A percentile compares a stretch with the other conserved stretches of the same genome.
Evolutionary conservation across 2,888 invertebrate species (phyloP).

Genomic region (Watsonalla cultraria): DNA sequence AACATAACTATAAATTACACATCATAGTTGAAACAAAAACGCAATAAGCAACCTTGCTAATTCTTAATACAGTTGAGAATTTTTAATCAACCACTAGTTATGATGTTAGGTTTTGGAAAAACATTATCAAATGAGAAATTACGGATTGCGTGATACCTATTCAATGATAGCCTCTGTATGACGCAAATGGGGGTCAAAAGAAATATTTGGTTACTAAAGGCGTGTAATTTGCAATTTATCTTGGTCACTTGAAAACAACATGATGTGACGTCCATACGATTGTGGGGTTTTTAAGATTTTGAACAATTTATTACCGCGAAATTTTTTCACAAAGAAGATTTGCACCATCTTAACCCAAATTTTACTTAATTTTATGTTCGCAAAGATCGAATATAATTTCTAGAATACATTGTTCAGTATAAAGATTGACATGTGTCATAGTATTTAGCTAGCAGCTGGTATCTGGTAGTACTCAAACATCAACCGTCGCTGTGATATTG

Average conservation of each 20-base stretch:
- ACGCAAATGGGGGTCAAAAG: conserved; percentile 43
- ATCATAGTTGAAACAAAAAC: too few species aligned
- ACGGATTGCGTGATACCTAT: conserved; percentile 11
- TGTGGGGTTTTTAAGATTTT: conserved; percentile 10
- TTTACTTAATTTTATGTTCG: too few species aligned
- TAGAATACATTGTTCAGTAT: too few species aligned
- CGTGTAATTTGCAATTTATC: conserved; percentile 17
- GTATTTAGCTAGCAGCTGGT: neutral
- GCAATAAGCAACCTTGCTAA: too few species aligned
- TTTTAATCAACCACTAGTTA: too few species aligned
- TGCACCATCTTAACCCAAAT: neutral
- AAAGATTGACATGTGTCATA: neutral
- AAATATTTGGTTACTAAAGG: conserved; percentile 32
- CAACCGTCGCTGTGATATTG: conserved; percentile 1
- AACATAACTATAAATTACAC: too few species aligned
- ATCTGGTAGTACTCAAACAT: neutral
- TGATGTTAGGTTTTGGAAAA: neutral
- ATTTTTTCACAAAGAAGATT: neutral
- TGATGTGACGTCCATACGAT: conserved; percentile 16
- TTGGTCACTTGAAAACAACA: conserved; percentile 23
- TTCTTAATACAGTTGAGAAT: too few species aligned
- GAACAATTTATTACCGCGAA: too few species aligned
- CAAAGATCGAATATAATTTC: too few species aligned
- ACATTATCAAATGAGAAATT: neutral
- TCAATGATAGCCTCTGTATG: conserved; percentile 45